Evolutionary conservation across 2,113 vertebrate genomes (phyloP).

Genomic region (Callopanchax toddi): DNA sequence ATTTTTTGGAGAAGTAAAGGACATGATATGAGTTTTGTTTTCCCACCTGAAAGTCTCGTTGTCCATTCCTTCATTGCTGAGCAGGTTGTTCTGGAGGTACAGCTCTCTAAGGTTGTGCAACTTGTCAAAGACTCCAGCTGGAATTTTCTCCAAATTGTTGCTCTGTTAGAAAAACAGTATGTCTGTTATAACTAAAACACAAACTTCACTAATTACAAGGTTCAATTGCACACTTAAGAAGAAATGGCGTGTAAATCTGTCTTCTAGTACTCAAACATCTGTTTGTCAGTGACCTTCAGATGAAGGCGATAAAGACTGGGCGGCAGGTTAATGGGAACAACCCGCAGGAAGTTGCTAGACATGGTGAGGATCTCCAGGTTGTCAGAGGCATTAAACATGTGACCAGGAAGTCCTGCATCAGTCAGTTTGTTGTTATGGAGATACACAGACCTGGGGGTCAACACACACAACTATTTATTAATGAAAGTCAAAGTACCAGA

Average conservation of each 20-base stretch:
- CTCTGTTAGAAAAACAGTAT: conserved; percentile 76
- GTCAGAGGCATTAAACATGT: conserved; percentile 91
- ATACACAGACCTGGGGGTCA: conserved; percentile 89
- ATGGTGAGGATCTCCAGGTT: conserved; percentile 94
- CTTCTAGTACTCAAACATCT: neutral
- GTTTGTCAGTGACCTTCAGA: conserved; percentile 83
- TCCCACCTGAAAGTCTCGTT: conserved; percentile 94
- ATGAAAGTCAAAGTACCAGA: accelerated
- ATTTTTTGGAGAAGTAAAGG: too few relatives aligned
- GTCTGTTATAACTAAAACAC: neutral
- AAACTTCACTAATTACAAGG: neutral
- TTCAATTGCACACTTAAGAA: neutral
- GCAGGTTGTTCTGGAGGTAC: conserved; percentile 93
- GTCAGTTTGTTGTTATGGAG: conserved; percentile 98
- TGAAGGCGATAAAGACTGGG: conserved; percentile 89
- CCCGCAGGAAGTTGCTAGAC: conserved; percentile 96
- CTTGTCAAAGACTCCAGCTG: conserved; percentile 87
- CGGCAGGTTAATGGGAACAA: conserved; percentile 90
- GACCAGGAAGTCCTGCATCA: conserved; percentile 89
- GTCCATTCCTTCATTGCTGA: conserved; percentile 92
- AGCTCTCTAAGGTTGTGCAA: conserved; percentile 89
- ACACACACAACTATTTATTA: neutral
- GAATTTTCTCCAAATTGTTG: conserved; percentile 95
- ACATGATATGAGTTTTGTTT: neutral
- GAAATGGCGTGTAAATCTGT: neutral